phyloP scores from a whole-genome alignment of 2,888 invertebrate species.

The Tryphoninae sp. region DNA sequence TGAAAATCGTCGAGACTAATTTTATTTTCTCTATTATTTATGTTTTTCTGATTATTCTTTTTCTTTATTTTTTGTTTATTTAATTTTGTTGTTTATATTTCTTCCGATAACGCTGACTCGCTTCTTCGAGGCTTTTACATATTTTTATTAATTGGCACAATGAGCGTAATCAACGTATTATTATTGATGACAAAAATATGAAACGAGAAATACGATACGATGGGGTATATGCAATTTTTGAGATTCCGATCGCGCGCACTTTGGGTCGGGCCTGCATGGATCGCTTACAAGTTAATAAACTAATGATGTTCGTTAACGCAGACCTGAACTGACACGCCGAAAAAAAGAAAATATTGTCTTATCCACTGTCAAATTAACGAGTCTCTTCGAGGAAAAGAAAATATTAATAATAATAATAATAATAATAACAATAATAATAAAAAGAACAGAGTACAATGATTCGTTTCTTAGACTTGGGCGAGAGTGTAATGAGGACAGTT shows the following conservation, averaged over 20 bases:
- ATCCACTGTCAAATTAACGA: background rate
- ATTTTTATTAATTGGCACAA: slow-evolving; percentile 63
- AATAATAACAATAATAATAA: background rate
- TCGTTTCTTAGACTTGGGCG: slow-evolving; percentile 7
- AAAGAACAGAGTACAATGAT: background rate
- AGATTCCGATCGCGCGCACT: slow-evolving; percentile 74
- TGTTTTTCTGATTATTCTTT: background rate
- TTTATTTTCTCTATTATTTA: slow-evolving; percentile 33
- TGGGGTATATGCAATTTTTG: slow-evolving; percentile 31
- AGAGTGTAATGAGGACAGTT: slow-evolving; percentile 27
- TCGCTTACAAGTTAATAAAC: slow-evolving; percentile 71
- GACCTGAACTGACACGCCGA: slow-evolving; percentile 49
- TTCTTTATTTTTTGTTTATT: slow-evolving; percentile 11
- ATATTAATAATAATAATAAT: background rate
- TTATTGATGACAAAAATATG: background rate
- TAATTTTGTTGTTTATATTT: slow-evolving; percentile 1
- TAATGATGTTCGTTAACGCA: slow-evolving; percentile 62
- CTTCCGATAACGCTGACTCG: slow-evolving; percentile 69
- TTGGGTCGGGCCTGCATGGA: slow-evolving; percentile 80
- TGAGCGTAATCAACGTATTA: slow-evolving; percentile 32
- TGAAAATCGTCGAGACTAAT: slow-evolving; percentile 45
- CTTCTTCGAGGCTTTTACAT: slow-evolving; percentile 69
- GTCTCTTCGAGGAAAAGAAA: background rate
- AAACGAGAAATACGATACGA: slow-evolving; percentile 42
- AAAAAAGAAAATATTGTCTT: background rate